Evolutionary conservation across 1,140 invertebrate species (phyloP).

Genomic region (Eupristina koningsbergeri): DNA sequence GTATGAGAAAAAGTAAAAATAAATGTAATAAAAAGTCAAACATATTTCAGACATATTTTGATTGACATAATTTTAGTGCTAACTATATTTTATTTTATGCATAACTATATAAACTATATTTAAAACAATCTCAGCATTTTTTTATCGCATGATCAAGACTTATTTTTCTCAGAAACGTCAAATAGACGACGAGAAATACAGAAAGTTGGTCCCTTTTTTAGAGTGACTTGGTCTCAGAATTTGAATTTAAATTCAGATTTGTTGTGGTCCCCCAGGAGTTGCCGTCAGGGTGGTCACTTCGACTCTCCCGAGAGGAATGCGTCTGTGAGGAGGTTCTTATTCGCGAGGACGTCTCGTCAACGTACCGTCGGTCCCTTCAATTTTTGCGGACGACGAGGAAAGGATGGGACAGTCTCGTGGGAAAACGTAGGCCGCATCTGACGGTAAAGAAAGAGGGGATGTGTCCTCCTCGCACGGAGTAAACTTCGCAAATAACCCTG

Average conservation of each 20-base stretch:
- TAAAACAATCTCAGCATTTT: constrained; percentile 56
- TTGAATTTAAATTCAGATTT: constrained; percentile 71
- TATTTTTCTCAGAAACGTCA: not conserved
- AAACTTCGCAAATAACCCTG: not conserved
- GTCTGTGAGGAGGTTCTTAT: not conserved
- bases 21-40: not conserved
- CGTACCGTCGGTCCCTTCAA: constrained; percentile 1
- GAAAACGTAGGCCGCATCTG: not conserved
- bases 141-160: constrained; percentile 53
- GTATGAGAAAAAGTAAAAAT: not conserved
- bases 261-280: constrained; percentile 55
- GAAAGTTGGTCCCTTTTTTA: not conserved
- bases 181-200: not conserved
- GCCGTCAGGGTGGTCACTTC: constrained; percentile 63
- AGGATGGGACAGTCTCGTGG: not conserved
- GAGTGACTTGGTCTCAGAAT: constrained; percentile 51
- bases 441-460: not conserved
- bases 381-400: not conserved
- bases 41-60: not conserved
- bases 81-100: too few relatives aligned
- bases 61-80: not conserved
- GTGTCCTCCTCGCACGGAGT: not conserved
- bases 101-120: constrained; percentile 15
- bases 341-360: not conserved
- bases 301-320: too few relatives aligned